These are phyloP conservation scores for Alitta virens DNA, from an alignment of 2,888 invertebrate species.

Conservation along the genomic window DNA sequence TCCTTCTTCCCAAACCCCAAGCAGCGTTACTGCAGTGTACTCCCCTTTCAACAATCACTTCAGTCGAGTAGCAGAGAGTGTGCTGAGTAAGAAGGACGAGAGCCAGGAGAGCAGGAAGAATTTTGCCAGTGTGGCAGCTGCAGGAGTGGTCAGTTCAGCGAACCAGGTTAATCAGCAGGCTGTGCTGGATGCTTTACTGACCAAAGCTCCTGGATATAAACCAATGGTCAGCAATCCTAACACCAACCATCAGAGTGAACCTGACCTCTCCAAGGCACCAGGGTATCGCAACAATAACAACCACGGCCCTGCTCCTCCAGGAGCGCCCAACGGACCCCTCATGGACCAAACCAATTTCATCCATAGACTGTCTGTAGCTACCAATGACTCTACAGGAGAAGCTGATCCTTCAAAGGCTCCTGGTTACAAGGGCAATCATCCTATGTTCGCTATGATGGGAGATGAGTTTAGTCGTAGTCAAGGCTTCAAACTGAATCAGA, in stretches of 20 bases:
- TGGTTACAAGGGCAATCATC: neutral
- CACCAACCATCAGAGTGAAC: conserved; percentile 17
- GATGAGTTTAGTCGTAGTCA: neutral
- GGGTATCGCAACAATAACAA: conserved; percentile 71
- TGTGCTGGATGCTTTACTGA: conserved; percentile 41
- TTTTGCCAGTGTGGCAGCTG: conserved; percentile 70
- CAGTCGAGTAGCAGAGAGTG: conserved; percentile 63
- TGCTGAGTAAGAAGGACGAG: conserved; percentile 45
- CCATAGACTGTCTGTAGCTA: too few relatives aligned
- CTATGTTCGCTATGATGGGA: neutral
- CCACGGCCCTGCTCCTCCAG: neutral
- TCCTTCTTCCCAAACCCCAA: conserved; percentile 53
- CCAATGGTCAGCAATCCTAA: neutral
- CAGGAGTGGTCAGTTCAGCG: conserved; percentile 58
- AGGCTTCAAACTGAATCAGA: neutral
- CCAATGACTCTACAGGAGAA: too few relatives aligned
- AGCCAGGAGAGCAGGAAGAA: conserved; percentile 61
- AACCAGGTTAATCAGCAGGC: conserved; percentile 9
- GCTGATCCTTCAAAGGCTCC: neutral
- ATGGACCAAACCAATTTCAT: neutral
- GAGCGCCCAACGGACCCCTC: neutral
- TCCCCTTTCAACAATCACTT: conserved; percentile 82
- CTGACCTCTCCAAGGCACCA: conserved; percentile 72
- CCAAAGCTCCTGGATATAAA: conserved; percentile 58
- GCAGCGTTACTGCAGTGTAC: conserved; percentile 65